phyloP scores from a whole-genome alignment of 2,797 vertebrate species.

The Tenualosa thibaudeaui region DNA sequence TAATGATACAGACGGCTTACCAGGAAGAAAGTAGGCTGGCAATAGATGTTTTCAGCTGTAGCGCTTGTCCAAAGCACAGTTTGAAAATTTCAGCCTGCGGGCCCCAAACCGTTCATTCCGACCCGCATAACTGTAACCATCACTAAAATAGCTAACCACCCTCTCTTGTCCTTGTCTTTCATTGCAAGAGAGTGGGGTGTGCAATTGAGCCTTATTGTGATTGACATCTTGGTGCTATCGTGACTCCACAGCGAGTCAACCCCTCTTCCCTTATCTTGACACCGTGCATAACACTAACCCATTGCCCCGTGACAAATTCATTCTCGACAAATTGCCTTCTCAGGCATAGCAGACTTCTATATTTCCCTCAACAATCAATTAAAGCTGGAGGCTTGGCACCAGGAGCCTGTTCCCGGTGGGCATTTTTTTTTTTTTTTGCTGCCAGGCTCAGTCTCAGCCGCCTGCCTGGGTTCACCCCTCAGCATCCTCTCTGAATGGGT shows the following conservation, averaged over 20 bases:
- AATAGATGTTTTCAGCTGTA: neutral
- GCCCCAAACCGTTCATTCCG: neutral
- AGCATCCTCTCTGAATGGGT: neutral
- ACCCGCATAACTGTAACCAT: slow-evolving; percentile 36
- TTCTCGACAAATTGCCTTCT: slow-evolving; percentile 66
- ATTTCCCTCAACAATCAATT: slow-evolving; percentile 74
- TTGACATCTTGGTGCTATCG: slow-evolving; percentile 29
- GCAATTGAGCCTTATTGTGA: slow-evolving; percentile 52
- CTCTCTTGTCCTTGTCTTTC: slow-evolving; percentile 41
- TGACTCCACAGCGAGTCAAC: slow-evolving; percentile 49
- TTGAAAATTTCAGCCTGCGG: slow-evolving; percentile 1
- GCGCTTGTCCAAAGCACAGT: neutral
- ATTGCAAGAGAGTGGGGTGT: slow-evolving; percentile 51
- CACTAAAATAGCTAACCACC: slow-evolving; percentile 41
- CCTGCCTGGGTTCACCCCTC: slow-evolving; percentile 19
- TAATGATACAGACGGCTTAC: neutral
- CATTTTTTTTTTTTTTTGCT: slow-evolving; percentile 42
- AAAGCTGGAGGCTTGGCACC: slow-evolving; percentile 61
- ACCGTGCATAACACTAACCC: slow-evolving; percentile 49
- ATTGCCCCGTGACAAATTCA: slow-evolving; percentile 65
- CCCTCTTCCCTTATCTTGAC: slow-evolving; percentile 59
- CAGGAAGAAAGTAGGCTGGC: neutral
- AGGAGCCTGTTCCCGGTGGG: slow-evolving; percentile 46
- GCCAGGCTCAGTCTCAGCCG: slow-evolving; percentile 31
- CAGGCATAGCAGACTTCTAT: slow-evolving; percentile 58